Conservation (phyloP, 2,113 vertebrate species). For the Cathartes aura region DNA sequence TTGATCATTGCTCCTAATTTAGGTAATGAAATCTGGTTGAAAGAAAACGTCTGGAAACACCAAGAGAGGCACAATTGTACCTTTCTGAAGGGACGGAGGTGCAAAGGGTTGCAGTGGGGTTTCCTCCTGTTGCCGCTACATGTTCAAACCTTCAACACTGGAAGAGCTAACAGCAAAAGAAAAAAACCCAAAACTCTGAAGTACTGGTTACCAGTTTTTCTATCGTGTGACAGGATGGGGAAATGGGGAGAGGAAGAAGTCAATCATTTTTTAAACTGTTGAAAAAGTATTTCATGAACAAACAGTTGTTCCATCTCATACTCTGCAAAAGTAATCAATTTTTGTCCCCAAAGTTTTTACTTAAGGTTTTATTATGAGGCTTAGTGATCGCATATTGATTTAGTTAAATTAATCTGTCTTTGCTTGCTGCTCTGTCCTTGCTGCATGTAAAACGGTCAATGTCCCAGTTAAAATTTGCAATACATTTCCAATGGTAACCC, state of each 20-base stretch:
- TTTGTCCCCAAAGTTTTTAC: not conserved
- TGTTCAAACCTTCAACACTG: not conserved
- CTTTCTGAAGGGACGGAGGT: not conserved
- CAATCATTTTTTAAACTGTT: not conserved
- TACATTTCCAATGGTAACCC: not conserved
- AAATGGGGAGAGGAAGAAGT: not conserved
- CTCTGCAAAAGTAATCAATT: not conserved
- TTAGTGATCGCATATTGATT: not conserved
- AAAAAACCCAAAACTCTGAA: not conserved
- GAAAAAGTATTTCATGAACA: not conserved
- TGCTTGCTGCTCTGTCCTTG: not conserved
- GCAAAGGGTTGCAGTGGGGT: not conserved
- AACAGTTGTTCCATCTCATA: not conserved
- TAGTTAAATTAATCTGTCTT: not conserved
- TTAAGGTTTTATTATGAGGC: not conserved
- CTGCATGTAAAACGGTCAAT: not conserved
- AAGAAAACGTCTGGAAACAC: not conserved
- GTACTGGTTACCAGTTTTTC: not conserved
- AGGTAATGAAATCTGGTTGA: not conserved
- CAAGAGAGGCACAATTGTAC: not conserved
- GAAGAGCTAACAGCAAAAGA: not conserved
- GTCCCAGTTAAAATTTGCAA: not conserved
- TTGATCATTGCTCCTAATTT: no score
- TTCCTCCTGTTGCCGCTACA: not conserved
- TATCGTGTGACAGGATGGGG: accelerated